Conservation (phyloP, 1,140 invertebrate genomes). For the Eueides isabella region DNA sequence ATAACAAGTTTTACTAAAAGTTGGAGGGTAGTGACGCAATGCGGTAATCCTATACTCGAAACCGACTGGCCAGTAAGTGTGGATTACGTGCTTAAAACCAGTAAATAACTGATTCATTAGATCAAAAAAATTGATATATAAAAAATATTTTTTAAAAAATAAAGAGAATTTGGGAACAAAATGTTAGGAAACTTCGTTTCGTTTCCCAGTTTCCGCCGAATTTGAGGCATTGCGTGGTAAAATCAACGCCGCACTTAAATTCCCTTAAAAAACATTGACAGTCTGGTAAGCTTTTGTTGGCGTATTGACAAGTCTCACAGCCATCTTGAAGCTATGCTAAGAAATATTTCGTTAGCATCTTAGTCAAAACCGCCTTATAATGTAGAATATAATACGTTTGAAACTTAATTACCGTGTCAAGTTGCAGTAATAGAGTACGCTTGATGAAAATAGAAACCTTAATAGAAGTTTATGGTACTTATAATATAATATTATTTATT, state of each 20-base stretch:
- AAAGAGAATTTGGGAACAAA: too few species aligned
- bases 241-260: not conserved
- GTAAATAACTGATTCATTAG: too few species aligned
- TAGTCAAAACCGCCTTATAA: not conserved
- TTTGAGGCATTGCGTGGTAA: slow-evolving; percentile 14
- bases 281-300: not conserved
- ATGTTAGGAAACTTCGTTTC: too few species aligned
- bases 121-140: too few species aligned
- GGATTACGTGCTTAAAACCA: not conserved
- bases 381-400: not conserved
- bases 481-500: not conserved
- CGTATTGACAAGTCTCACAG: not conserved
- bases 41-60: slow-evolving; percentile 10
- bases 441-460: not conserved
- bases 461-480: not conserved
- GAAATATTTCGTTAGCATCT: not conserved
- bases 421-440: not conserved
- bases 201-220: too few species aligned
- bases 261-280: slow-evolving; percentile 1
- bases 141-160: not conserved
- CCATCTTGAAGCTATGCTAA: not conserved
- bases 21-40: slow-evolving; percentile 17
- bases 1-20: slow-evolving; percentile 12
- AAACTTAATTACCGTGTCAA: not conserved
- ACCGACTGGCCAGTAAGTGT: not conserved